phyloP scores from a whole-genome alignment of 30 jellyfish, hydroid and myxozoan species.

The Cassiopea xamachana region DNA sequence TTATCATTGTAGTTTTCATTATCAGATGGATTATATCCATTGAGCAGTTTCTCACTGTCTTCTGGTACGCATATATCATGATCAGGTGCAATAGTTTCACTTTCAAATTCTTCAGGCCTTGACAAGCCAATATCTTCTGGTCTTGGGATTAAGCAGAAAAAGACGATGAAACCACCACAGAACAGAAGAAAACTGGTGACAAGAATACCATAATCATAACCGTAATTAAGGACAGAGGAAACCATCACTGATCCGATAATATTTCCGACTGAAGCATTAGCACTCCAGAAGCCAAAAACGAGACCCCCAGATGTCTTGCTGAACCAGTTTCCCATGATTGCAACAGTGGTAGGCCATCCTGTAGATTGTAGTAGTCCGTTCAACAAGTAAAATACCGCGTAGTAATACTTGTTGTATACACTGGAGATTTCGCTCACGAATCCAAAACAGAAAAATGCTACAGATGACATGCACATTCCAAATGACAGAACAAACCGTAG shows the following conservation, averaged over 20 bases:
- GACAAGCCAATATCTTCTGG: conserved; percentile 86
- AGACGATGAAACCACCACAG: conserved; percentile 88
- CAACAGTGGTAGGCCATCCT: conserved; percentile 99
- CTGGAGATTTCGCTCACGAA: conserved; percentile 68
- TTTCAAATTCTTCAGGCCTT: conserved; percentile 26
- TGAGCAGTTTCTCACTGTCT: conserved; percentile 13
- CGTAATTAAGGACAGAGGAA: conserved; percentile 80
- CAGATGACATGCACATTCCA: conserved; percentile 93
- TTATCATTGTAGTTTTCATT: background rate
- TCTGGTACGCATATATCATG: background rate
- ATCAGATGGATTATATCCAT: background rate
- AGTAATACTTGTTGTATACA: conserved; percentile 68
- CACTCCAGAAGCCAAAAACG: conserved; percentile 98
- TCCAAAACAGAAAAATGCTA: conserved; percentile 85
- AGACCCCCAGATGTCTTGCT: conserved; percentile 88
- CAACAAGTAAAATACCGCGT: conserved; percentile 73
- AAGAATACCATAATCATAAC: conserved; percentile 87
- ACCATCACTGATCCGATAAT: conserved; percentile 93
- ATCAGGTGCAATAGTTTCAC: background rate
- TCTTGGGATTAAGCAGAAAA: conserved; percentile 71
- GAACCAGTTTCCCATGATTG: conserved; percentile 98
- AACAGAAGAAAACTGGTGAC: conserved; percentile 74
- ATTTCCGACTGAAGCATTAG: conserved; percentile 94
- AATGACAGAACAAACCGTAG: conserved; percentile 80
- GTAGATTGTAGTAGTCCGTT: conserved; percentile 95